phyloP scores from a whole-genome alignment of 2,113 vertebrate species.

The Dicerorhinus sumatrensis region DNA sequence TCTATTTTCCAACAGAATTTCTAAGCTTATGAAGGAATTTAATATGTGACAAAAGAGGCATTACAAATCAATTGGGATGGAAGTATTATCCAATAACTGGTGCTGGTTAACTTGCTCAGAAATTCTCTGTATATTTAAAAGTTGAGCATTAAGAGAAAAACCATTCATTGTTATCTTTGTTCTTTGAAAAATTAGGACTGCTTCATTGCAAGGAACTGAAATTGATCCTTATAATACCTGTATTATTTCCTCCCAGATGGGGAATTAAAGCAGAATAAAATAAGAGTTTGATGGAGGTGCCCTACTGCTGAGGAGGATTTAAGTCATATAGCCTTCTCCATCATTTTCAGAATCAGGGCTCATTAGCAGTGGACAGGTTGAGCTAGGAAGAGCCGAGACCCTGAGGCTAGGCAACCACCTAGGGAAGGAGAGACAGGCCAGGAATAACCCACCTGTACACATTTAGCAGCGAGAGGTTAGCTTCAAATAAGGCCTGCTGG shows the following conservation, averaged over 20 bases:
- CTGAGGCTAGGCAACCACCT: background rate
- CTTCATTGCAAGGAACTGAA: slow-evolving; percentile 2
- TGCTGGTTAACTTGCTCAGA: slow-evolving; percentile 4
- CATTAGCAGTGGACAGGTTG: background rate
- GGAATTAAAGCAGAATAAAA: slow-evolving; percentile 3
- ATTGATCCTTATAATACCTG: background rate
- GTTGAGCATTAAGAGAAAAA: background rate
- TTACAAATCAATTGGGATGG: background rate
- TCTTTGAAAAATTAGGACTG: background rate
- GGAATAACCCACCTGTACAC: background rate
- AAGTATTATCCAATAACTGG: background rate
- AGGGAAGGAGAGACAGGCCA: background rate
- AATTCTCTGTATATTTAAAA: background rate
- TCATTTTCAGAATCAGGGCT: background rate
- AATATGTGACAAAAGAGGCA: background rate
- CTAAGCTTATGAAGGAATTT: slow-evolving; percentile 20
- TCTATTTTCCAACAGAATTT: slow-evolving; percentile 33
- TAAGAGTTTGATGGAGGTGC: background rate
- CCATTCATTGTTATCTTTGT: background rate
- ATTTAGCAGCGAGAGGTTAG: background rate
- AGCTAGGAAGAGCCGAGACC: background rate
- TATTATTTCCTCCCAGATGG: background rate
- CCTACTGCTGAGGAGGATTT: background rate
- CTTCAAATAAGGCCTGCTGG: background rate
- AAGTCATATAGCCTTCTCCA: background rate